Evolutionary conservation across 2,113 vertebrate species (phyloP), one percentile per base, ranked within the genome.

Genomic region (Phylloscopus whistleri): DNA sequence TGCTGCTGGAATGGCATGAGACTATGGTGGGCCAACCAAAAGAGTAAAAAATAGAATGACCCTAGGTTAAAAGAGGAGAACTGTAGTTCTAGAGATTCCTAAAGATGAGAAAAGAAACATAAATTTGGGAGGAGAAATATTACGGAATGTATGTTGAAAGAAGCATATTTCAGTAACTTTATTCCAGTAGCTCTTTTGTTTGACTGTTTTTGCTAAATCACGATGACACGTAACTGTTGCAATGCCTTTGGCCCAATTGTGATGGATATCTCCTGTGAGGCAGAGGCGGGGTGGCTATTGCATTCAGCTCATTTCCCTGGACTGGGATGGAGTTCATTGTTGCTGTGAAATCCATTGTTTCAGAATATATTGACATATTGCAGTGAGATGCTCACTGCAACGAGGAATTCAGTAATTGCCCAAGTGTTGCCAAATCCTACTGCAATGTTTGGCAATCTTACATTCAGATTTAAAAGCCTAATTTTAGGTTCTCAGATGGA

Each of bases 181-280:
- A 46, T 88, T 84, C 80, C 44, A 91, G 46, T 18, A 74, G 73
- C n/a, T 53, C 18, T 64, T 69, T 62, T 56, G 20, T 74, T 88
- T 6, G 5, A 35, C 6, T 1, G 2, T 13, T 88, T 85, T 77
- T 72, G 39, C 49, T 76, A 43, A 86, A 49, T 60, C 24, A 7
- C 0, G 0, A 43, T 51, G 28, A 49, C 23, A 35, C 41, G 12
- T 31, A 74, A 55, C 7, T 16, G 3, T 82, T 85, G 37, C 31
- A 58, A 22, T 75, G 30, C 8, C 87, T 96, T 81, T 80, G 44
- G 49, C 16, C 56, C 75, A 60, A 67, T 31, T 77, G 16, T 39
- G 33, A n/a, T 48, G 19, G 16, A 46, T 89, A 24, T 46, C 31
- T 52, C 41, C 37, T 46, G 20, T 68, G 62, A 72, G 56, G 23